Conservation (phyloP, 2,888 invertebrate genomes). For the Meteorus colon region DNA sequence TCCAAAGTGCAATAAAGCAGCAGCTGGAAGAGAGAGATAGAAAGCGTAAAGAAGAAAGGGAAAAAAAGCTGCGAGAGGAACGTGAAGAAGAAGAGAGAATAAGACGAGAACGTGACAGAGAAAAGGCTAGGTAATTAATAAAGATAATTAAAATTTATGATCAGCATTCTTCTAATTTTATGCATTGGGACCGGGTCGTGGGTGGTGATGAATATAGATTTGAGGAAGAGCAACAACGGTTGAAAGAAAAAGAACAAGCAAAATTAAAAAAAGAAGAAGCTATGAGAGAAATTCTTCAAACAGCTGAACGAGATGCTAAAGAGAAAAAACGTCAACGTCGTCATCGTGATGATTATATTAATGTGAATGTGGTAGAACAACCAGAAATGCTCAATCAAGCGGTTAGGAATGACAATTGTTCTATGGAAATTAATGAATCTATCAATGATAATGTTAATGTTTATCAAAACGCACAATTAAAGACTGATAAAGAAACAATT, state of each 20-base stretch:
- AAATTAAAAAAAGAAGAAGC: conserved; percentile 84
- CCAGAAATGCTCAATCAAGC: conserved; percentile 38
- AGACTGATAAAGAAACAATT: conserved; percentile 17
- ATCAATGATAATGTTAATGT: background rate
- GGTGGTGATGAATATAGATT: conserved; percentile 64
- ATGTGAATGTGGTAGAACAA: conserved; percentile 20
- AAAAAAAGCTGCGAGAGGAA: conserved; percentile 84
- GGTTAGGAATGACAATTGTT: background rate
- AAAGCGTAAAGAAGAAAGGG: conserved; percentile 84
- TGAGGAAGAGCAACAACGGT: conserved; percentile 81
- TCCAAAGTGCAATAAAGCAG: conserved; percentile 89
- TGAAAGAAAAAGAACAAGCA: conserved; percentile 81
- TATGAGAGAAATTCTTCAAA: conserved; percentile 84
- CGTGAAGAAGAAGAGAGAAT: conserved; percentile 86
- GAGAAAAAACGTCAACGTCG: conserved; percentile 75
- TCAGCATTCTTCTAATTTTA: conserved; percentile 11
- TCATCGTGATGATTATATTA: conserved; percentile 54
- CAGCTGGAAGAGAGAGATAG: conserved; percentile 90
- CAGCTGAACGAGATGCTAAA: conserved; percentile 82
- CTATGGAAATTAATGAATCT: background rate
- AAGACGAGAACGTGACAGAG: conserved; percentile 79
- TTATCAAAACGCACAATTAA: conserved; percentile 19
- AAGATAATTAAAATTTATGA: conserved; percentile 32
- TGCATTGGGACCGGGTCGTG: background rate
- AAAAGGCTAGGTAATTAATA: conserved; percentile 61